These are phyloP conservation scores for Tarsius wallacei DNA, from an alignment of 2,797 vertebrate species.

Conservation along the genomic window DNA sequence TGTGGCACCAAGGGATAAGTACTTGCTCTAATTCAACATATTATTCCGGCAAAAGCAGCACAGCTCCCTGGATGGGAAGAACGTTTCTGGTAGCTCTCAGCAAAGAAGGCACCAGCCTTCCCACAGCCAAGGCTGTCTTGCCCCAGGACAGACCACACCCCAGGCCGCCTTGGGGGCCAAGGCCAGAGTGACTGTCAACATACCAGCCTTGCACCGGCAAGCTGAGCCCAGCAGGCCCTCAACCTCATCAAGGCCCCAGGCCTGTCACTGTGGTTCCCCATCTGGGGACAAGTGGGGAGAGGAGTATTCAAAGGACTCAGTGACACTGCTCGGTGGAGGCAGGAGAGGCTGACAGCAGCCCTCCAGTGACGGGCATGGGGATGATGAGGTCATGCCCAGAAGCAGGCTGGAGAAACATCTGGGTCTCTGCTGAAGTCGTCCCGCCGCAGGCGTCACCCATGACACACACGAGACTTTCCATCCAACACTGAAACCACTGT, in stretches of 20 bases:
- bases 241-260: too few relatives aligned
- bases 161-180: too few relatives aligned
- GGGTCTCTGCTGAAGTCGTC: background rate
- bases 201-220: background rate
- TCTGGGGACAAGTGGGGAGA: background rate
- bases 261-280: background rate
- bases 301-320: background rate
- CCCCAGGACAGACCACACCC: accelerated
- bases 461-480: too few relatives aligned
- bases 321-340: background rate
- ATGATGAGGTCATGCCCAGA: background rate
- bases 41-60: conserved; percentile 83
- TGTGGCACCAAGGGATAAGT: too few relatives aligned
- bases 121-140: background rate
- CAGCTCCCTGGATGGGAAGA: background rate
- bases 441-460: background rate
- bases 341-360: too few relatives aligned
- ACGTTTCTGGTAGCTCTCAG: background rate
- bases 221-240: background rate
- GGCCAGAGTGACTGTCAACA: too few relatives aligned
- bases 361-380: accelerated
- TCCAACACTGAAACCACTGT: accelerated
- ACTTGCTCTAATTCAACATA: background rate
- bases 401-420: background rate
- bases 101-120: background rate